Conservation (phyloP, 2,888 invertebrate species). For the Athripsodes cinereus region DNA sequence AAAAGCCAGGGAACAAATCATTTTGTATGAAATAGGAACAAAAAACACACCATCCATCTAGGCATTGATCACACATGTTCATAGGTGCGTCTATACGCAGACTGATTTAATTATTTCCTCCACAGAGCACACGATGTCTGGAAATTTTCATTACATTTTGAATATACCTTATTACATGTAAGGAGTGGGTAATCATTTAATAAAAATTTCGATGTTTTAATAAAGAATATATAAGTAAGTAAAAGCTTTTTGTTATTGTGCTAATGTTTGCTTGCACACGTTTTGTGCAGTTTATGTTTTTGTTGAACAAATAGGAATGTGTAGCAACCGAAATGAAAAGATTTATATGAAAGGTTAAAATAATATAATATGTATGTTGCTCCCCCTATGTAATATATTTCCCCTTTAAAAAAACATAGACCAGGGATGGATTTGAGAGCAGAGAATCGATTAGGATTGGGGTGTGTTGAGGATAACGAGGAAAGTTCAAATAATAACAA, state of each 20-base stretch:
- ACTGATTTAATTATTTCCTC: too few species aligned
- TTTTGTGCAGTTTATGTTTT: not conserved
- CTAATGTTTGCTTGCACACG: not conserved
- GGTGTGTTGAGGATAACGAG: not conserved
- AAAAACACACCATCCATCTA: too few species aligned
- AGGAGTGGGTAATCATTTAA: too few species aligned
- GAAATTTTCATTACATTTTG: too few species aligned
- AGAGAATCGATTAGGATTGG: not conserved
- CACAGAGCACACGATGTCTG: too few species aligned
- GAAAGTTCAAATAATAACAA: not conserved
- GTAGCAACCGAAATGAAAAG: not conserved
- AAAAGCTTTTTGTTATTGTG: not conserved
- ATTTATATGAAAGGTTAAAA: conserved; percentile 1
- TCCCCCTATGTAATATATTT: not conserved
- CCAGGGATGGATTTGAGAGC: not conserved
- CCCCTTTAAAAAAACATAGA: conserved; percentile 1
- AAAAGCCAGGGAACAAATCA: too few species aligned
- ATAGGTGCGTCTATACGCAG: too few species aligned
- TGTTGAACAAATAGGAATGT: not conserved
- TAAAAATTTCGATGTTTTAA: too few species aligned
- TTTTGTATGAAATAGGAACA: too few species aligned
- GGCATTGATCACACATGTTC: too few species aligned
- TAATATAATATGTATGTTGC: not conserved
- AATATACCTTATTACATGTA: too few species aligned
- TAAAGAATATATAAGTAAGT: too few species aligned